Conservation (phyloP, 35 echinoderm and acorn worm species). For the Anneissia japonica region DNA sequence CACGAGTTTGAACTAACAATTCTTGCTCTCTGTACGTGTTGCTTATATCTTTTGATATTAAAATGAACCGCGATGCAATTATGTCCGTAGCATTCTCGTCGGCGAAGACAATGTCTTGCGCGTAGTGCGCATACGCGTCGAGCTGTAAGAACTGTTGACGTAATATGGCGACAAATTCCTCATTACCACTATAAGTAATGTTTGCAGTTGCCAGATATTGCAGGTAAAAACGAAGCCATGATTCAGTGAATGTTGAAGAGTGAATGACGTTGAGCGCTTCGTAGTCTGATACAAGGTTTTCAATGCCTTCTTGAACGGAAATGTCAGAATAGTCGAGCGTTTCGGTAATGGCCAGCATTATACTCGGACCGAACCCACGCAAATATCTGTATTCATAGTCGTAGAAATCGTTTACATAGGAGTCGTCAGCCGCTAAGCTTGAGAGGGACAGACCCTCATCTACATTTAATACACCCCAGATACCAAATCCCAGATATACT, state of each 20-base stretch:
- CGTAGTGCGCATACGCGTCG: conserved; percentile 31
- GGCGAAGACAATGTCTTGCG: conserved; percentile 62
- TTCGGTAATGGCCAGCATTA: conserved; percentile 58
- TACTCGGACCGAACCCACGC: conserved; percentile 36
- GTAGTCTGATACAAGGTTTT: conserved; percentile 32
- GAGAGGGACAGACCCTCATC: conserved; percentile 59
- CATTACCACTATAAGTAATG: conserved; percentile 7
- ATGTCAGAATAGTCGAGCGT: conserved; percentile 59
- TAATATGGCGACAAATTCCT: conserved; percentile 30
- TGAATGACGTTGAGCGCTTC: conserved; percentile 42
- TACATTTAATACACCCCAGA: conserved; percentile 47
- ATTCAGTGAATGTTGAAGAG: conserved; percentile 49
- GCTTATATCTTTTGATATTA: conserved; percentile 18
- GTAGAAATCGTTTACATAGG: conserved; percentile 50
- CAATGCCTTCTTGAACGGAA: conserved; percentile 34
- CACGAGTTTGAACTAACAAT: conserved; percentile 56
- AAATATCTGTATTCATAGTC: conserved; percentile 43
- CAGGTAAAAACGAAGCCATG: conserved; percentile 64
- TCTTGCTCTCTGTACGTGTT: conserved; percentile 48
- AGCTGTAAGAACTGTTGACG: conserved; percentile 47
- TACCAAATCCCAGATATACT: conserved; percentile 37
- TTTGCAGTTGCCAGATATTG: conserved; percentile 16
- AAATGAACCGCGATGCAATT: conserved; percentile 53
- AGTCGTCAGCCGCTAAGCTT: conserved; percentile 62
- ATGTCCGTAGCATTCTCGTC: conserved; percentile 32